Evolutionary conservation across 2,113 vertebrate species (phyloP), one percentile per base, ranked within the genome.

Genomic region (Strix aluco): DNA sequence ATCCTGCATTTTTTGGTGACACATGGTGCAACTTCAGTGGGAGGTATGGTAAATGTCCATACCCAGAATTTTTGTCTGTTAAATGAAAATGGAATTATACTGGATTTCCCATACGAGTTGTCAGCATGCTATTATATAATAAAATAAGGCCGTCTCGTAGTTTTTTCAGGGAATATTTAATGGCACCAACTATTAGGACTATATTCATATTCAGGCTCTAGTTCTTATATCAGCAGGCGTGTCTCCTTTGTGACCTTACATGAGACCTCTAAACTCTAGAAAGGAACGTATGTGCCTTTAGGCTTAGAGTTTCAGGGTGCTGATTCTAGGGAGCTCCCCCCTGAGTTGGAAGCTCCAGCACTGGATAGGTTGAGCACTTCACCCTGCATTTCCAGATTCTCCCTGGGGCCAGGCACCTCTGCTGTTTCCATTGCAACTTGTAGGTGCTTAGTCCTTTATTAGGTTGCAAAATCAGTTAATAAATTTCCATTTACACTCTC

Each of bases 391-490:
- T 59, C 52, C 70, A 72, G 46, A 47, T 85, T 74, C 70, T 91
- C 25, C 40, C 14, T 47, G 57, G 55, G 65, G n/a, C 42, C 63
- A 54, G 46, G 25, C 0, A 2, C 15, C 2, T 4, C 77, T 70
- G 21, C 21, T 69, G 22, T 66, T 89, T 90, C 55, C 38, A 63
- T 22, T 79, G 32, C 32, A 87, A 63, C 46, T 93, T 81, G 20
- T 46, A 79, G 42, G 17, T 84, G 38, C n/a, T 66, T 74, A 70
- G 42, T 87, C 40, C 65, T 96, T 74, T 75, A 59, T 87, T 79
- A 78, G 11, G 10, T 81, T 95, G 61, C 11, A 74, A 74, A 91
- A 92, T 89, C 69, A 81, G 38, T 90, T n/a, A 87, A 63, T 81
- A 80, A 27, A 55, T 92, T 91, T n/a, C 22, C 7, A 55, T 15